Evolutionary conservation across 2,113 vertebrate species (phyloP), one percentile per base, ranked within the genome.

Genomic region (Opisthocomus hoazin): DNA sequence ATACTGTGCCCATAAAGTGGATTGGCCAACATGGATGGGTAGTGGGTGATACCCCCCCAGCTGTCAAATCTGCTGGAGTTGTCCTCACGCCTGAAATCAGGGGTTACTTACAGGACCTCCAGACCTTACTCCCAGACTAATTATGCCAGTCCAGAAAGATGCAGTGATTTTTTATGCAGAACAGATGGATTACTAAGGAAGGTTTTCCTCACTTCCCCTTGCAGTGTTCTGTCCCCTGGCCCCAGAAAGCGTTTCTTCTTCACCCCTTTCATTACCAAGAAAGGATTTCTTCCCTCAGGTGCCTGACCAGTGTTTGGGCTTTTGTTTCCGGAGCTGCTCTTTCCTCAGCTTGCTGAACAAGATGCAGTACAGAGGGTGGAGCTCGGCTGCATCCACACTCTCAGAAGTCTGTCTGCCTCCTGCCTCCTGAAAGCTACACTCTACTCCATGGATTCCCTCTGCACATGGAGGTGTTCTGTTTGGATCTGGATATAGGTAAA

Each of bases 161-260:
- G 24, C 1, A 0, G 36, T 8, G 61, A 32, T 32, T 39, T 45
- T 85, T 82, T 12, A 71, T 48, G 21, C 29, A 46, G 53, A 65
- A 36, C 6, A 66, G 9, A 36, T 6, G 57, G 30, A 56, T 32
- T 60, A 12, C 1, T 48, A 14, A 10, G 27, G 22, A 66, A 41
- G 12, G 6, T 46, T 65, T 82, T 82, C 39, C 23, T 70, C 26
- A 48, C n/a, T 58, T 41, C 19, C 13, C 9, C 8, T 41, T 86
- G 9, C 12, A 65, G 4, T 24, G 18, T 64, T 70, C 27, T 66
- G 7, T 2, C 3, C 7, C 7, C 12, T 5, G 1, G 5, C 1
- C 23, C 10, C 21, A 39, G 53, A 73, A 68, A 60, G 3, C 13
- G 2, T 56, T 91, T 91, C 13, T 63, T 57, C 16, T 63, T 84